These are phyloP conservation scores for Holothuria glaberrima DNA, from an alignment of 35 echinoderm and acorn worm species.

Conservation along the genomic window DNA sequence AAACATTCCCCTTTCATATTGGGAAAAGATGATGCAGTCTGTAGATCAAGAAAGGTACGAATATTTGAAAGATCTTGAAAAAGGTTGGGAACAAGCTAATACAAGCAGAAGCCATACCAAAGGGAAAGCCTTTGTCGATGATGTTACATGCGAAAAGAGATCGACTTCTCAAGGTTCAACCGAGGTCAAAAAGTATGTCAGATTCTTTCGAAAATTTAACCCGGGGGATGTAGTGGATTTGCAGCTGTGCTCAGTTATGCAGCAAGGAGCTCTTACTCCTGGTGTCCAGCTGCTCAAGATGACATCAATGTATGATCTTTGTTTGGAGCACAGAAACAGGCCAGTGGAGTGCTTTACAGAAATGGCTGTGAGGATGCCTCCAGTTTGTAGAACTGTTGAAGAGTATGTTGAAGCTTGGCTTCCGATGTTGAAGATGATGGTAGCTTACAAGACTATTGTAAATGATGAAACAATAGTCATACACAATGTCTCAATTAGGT, in stretches of 20 bases:
- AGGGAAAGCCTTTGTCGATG: background rate
- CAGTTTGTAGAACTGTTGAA: background rate
- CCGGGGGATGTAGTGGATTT: constrained; percentile 75
- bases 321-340: constrained; percentile 79
- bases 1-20: background rate
- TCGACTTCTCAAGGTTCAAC: background rate
- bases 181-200: constrained; percentile 56
- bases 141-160: constrained; percentile 13
- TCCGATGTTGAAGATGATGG: constrained; percentile 33
- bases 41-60: background rate
- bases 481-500: background rate
- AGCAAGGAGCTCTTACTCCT: constrained; percentile 67
- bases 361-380: constrained; percentile 56
- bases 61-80: constrained; percentile 14
- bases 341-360: constrained; percentile 79
- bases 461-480: constrained; percentile 40
- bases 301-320: constrained; percentile 78
- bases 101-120: background rate
- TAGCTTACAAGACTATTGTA: constrained; percentile 12
- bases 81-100: background rate
- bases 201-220: constrained; percentile 65
- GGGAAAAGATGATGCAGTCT: background rate
- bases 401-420: constrained; percentile 19
- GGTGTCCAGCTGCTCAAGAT: constrained; percentile 78
- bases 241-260: constrained; percentile 58